Percentiles rank a stretch among this genome's conserved stretches.
Evolutionary conservation across 2,797 vertebrate genomes (phyloP).

Genomic region (Urosaurus nigricauda): DNA sequence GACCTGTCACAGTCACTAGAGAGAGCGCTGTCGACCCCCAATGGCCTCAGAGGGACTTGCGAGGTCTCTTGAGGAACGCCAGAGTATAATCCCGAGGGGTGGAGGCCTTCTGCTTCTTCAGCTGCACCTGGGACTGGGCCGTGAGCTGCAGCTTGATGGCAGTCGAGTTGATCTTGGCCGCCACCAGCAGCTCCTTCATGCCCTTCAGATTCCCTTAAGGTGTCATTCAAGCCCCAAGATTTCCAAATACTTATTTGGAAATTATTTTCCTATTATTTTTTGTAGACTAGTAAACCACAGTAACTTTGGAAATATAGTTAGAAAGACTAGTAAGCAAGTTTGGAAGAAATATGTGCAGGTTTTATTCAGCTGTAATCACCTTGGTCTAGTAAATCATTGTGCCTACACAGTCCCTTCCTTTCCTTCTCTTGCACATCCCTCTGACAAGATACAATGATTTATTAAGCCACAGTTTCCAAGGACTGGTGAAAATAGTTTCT

Average conservation of each 20-base stretch:
- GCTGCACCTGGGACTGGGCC: slow-evolving; percentile 93
- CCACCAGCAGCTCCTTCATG: slow-evolving; percentile 93
- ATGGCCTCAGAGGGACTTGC: slow-evolving; percentile 85
- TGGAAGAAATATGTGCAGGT: background rate
- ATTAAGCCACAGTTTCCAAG: background rate
- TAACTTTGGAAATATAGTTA: background rate
- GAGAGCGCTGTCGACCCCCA: background rate
- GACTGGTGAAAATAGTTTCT: background rate
- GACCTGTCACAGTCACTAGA: too few relatives aligned
- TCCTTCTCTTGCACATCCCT: background rate
- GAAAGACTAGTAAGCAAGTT: background rate
- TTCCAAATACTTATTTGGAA: background rate
- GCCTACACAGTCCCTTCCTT: background rate
- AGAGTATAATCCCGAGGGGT: slow-evolving; percentile 89
- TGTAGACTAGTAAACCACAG: background rate
- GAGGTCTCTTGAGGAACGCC: slow-evolving; percentile 92
- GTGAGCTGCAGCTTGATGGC: slow-evolving; percentile 96
- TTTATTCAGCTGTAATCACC: background rate
- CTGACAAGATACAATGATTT: background rate
- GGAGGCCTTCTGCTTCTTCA: slow-evolving; percentile 91
- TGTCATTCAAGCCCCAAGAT: background rate
- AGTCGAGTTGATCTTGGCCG: slow-evolving; percentile 93
- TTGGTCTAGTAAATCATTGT: background rate
- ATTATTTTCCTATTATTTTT: background rate
- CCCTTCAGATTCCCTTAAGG: slow-evolving; percentile 80